A percentile compares a stretch with the other conserved stretches of the same genome.
Conservation (phyloP, 2,797 vertebrate genomes). For the Gallirallus australis region DNA sequence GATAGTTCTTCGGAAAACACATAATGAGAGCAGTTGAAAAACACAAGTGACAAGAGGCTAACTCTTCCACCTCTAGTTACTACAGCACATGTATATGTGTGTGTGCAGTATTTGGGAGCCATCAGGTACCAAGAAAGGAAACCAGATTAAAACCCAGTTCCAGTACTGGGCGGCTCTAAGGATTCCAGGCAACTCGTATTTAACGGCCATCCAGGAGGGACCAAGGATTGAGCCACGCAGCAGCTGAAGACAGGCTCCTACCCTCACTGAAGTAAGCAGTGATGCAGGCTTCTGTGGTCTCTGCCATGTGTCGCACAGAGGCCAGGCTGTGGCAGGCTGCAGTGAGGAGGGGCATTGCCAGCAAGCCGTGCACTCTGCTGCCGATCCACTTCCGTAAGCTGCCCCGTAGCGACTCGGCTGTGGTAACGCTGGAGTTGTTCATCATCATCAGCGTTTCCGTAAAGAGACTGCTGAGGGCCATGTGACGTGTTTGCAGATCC, state of each 20-base stretch:
- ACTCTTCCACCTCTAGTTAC: background rate
- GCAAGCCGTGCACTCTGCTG: constrained; percentile 83
- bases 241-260: constrained; percentile 45
- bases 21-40: background rate
- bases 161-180: background rate
- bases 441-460: constrained; percentile 88
- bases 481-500: constrained; percentile 89
- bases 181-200: rapidly evolving
- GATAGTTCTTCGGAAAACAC: background rate
- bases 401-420: constrained; percentile 88
- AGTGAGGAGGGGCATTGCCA: constrained; percentile 92
- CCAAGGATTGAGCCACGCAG: background rate
- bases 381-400: constrained; percentile 88
- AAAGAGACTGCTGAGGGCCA: constrained; percentile 93
- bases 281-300: constrained; percentile 93
- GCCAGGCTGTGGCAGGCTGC: constrained; percentile 92
- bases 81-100: rapidly evolving
- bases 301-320: constrained; percentile 95
- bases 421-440: constrained; percentile 87
- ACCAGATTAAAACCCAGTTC: background rate
- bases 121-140: background rate
- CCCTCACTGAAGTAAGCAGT: constrained; percentile 90
- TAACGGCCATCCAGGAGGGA: rapidly evolving
- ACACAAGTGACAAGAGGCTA: background rate
- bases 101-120: background rate